Conservation (phyloP, 2,888 invertebrate species). For the Colostygia pectinataria region DNA sequence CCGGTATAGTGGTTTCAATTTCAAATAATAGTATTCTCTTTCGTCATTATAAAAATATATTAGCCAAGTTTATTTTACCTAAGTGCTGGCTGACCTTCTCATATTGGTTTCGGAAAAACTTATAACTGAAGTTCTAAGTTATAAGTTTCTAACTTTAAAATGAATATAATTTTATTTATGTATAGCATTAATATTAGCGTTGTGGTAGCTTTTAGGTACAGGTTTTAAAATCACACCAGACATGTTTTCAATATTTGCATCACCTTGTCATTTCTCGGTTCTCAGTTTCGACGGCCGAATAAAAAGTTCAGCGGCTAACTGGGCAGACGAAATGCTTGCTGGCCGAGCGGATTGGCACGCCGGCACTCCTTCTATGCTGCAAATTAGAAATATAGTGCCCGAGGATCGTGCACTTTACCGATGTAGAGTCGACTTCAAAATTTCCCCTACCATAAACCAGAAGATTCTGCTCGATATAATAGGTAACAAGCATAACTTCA, state of each 20-base stretch:
- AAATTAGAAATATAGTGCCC: constrained; percentile 87
- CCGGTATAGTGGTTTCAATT: too few species aligned
- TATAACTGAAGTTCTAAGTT: not conserved
- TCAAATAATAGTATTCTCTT: constrained; percentile 6
- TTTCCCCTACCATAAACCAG: constrained; percentile 90
- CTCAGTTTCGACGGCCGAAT: constrained; percentile 87
- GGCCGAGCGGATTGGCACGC: constrained; percentile 87
- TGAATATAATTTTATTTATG: too few species aligned
- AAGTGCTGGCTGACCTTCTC: not conserved
- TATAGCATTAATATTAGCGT: too few species aligned
- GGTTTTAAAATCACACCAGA: too few species aligned
- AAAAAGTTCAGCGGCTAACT: constrained; percentile 84
- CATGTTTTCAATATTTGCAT: too few species aligned
- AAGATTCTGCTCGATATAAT: constrained; percentile 89
- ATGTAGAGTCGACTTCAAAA: constrained; percentile 91
- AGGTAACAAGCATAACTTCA: constrained; percentile 73
- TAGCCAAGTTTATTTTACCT: not conserved
- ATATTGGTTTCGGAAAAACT: not conserved
- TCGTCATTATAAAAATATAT: constrained; percentile 12
- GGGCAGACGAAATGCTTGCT: constrained; percentile 87
- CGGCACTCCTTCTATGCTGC: constrained; percentile 86
- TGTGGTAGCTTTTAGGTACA: too few species aligned
- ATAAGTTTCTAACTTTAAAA: too few species aligned
- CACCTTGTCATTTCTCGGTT: not conserved
- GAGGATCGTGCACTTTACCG: constrained; percentile 90